A percentile compares a stretch with the other conserved stretches of the same genome.
These are phyloP conservation scores for Timandra comae DNA, from an alignment of 2,888 invertebrate species.

Conservation along the genomic window DNA sequence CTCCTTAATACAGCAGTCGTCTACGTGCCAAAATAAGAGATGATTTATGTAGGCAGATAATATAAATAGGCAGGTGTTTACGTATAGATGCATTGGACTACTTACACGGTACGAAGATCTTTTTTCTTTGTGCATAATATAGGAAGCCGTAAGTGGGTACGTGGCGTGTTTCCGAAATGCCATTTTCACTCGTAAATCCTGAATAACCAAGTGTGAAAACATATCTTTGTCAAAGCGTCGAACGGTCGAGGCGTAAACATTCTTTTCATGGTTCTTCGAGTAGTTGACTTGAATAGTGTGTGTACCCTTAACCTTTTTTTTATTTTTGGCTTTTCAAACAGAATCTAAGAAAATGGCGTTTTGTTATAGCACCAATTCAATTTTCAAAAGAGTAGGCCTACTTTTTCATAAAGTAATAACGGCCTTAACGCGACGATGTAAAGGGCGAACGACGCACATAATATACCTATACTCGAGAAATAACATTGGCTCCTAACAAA, in stretches of 20 bases:
- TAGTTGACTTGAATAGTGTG: slow-evolving; percentile 27
- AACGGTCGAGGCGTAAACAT: slow-evolving; percentile 23
- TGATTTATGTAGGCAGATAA: background rate
- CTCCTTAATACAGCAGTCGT: slow-evolving; percentile 45
- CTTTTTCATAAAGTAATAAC: too few relatives aligned
- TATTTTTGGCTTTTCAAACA: slow-evolving; percentile 1
- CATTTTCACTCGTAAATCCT: slow-evolving; percentile 47
- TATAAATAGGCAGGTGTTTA: background rate
- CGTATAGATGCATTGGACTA: slow-evolving; percentile 27
- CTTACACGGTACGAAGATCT: slow-evolving; percentile 39
- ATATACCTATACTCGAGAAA: too few relatives aligned
- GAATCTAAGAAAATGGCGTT: background rate
- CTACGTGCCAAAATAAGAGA: slow-evolving; percentile 39
- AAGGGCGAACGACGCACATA: too few relatives aligned
- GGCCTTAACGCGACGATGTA: too few relatives aligned
- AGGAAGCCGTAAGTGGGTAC: slow-evolving; percentile 48
- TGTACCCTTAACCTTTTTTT: slow-evolving; percentile 6
- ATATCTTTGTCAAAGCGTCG: slow-evolving; percentile 34
- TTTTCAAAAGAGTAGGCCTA: too few relatives aligned
- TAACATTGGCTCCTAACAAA: too few relatives aligned
- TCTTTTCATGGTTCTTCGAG: slow-evolving; percentile 21
- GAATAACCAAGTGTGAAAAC: slow-evolving; percentile 54
- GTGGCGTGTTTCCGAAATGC: slow-evolving; percentile 50
- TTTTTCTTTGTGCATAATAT: slow-evolving; percentile 67
- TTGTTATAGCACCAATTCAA: too few relatives aligned